Conservation (phyloP, 2,113 vertebrate species). For the Hydropotes inermis region DNA sequence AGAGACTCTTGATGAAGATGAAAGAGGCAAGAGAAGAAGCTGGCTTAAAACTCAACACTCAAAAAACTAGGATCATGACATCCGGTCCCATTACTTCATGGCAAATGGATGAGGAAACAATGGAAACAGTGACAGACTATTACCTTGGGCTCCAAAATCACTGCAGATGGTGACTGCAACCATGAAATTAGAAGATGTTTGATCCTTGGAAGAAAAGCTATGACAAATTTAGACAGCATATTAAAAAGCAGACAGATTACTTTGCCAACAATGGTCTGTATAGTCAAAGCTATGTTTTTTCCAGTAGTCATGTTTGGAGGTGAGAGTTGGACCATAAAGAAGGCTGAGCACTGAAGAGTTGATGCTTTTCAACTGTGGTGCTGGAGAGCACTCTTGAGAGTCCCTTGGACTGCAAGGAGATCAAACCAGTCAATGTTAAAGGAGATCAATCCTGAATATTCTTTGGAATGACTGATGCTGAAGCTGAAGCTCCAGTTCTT, state of each 20-base stretch:
- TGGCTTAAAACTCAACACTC: neutral
- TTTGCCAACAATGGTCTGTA: neutral
- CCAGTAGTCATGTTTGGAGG: neutral
- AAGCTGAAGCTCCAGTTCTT: neutral
- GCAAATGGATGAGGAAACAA: neutral
- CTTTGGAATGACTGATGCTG: neutral
- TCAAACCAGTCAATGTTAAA: neutral
- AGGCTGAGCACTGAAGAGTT: neutral
- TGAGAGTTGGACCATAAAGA: neutral
- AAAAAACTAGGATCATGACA: neutral
- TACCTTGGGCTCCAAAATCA: neutral
- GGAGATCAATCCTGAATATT: neutral
- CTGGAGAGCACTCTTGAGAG: neutral
- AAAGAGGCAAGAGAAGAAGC: neutral
- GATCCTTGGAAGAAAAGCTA: neutral
- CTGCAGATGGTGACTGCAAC: neutral
- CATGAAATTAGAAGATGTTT: neutral
- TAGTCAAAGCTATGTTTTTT: neutral
- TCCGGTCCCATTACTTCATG: neutral
- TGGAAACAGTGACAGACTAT: neutral
- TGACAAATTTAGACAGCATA: neutral
- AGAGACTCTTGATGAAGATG: neutral
- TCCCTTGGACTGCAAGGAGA: neutral
- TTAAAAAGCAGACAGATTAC: neutral
- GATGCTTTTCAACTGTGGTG: neutral